Evolutionary conservation across 1,140 invertebrate species (phyloP), one percentile per base, ranked within the genome.

Genomic region (Lysiphlebus fabarum): DNA sequence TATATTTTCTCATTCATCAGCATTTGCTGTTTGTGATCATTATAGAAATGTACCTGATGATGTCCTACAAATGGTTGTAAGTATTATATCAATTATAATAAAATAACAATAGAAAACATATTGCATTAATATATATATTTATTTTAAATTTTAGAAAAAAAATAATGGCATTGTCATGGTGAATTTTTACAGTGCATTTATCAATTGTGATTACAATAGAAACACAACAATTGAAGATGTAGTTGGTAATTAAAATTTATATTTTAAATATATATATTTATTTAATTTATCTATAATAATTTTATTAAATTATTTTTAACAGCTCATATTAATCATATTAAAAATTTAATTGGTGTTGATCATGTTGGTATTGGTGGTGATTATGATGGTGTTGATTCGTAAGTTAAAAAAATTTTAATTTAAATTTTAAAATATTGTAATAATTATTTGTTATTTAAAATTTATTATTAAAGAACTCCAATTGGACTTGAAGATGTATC

Each of bases 261-360:
- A 33, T 2, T 49, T 26, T 50, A 43, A 38, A 47, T 56, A 26
- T 62, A 17, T 47, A 26, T 53, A 7, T 51, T 26, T 51, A 41
- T 51, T 56, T 64, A 12, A 6, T 7, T 55, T 12, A 48, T 53
- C 50, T 65, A 33, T n/a, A n/a, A n/a, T n/a, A n/a, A n/a, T n/a
- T 26, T 26, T 26, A 26, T 26, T 26, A 4, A 26, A 26, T 26
- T 26, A 26, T 26, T 26, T 44, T 64, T 80, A 76, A 54, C 66
- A 87, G 85, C 84, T 62, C 86, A 88, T 63, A 85, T 88, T 45
- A 85, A 86, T 69, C 77, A 88, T 62, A 86, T 88, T 59, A 79
- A 75, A 40, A 72, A 79, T 58, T 64, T 76, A 41, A 77, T 80
- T 62, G 86, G 86, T 34, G 65, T 81, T 6, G 81, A 87, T 61